phyloP scores from a whole-genome alignment of 2,113 vertebrate genomes.

The Etia nguti region DNA sequence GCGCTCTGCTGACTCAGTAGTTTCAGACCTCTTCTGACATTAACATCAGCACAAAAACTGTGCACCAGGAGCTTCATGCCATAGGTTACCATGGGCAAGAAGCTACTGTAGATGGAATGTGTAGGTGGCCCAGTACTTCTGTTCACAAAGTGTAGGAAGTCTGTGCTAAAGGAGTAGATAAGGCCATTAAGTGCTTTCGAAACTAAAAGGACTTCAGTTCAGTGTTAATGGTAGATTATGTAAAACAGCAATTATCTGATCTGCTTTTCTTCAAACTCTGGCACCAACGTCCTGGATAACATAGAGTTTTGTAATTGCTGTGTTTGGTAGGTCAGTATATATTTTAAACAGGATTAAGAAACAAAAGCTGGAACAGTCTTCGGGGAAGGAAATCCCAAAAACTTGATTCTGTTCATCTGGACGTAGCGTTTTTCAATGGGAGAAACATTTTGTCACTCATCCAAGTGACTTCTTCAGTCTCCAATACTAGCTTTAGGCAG shows the following conservation, averaged over 20 bases:
- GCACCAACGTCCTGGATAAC: neutral
- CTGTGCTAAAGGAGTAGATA: neutral
- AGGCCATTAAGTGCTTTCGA: neutral
- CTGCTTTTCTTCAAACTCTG: neutral
- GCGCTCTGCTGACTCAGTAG: neutral
- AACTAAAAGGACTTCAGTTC: neutral
- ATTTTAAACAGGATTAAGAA: neutral
- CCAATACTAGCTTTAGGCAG: neutral
- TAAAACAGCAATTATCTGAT: neutral
- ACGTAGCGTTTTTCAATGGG: neutral
- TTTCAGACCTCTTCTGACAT: neutral
- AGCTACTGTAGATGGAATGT: neutral
- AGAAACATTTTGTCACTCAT: neutral
- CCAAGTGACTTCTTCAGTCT: neutral
- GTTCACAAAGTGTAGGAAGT: neutral
- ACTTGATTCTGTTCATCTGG: neutral
- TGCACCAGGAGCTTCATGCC: neutral
- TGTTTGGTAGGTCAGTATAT: neutral
- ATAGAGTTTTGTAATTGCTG: neutral
- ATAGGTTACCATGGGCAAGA: no score
- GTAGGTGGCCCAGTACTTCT: neutral
- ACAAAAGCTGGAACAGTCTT: neutral
- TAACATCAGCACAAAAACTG: neutral
- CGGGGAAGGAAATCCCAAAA: neutral
- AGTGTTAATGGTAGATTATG: neutral